Evolutionary conservation across 2,113 vertebrate species (phyloP).

Genomic region (Eonycteris spelaea): DNA sequence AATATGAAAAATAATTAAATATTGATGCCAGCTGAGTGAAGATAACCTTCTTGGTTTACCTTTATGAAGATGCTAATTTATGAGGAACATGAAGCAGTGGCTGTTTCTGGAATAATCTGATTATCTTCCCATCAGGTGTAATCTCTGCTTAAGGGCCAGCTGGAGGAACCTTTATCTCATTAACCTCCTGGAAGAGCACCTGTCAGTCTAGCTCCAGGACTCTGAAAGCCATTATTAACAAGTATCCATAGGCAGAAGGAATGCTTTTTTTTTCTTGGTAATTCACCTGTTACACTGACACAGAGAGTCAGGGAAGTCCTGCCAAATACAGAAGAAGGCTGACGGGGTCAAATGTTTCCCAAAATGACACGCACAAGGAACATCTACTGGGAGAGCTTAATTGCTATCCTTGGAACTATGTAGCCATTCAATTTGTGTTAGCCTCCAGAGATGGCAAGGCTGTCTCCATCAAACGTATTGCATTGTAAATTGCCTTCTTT

Average conservation of each 20-base stretch:
- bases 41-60: slow-evolving; percentile 22
- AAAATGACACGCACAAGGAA: neutral
- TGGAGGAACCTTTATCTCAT: slow-evolving; percentile 91
- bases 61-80: slow-evolving; percentile 47
- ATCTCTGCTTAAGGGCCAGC: slow-evolving; percentile 89
- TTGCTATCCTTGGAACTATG: neutral
- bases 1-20: slow-evolving; percentile 22
- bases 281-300: slow-evolving; percentile 33
- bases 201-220: slow-evolving; percentile 82
- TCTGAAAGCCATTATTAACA: slow-evolving; percentile 70
- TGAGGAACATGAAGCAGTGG: slow-evolving; percentile 78
- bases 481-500: neutral
- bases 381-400: neutral
- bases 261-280: neutral
- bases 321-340: neutral
- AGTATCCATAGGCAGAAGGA: slow-evolving; percentile 46
- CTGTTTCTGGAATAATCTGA: slow-evolving; percentile 93
- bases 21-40: neutral
- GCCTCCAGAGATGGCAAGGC: accelerated
- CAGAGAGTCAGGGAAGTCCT: neutral
- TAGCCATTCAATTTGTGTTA: neutral
- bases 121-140: slow-evolving; percentile 94
- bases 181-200: slow-evolving; percentile 92
- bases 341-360: slow-evolving; percentile 35
- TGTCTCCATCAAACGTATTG: neutral